Evolutionary conservation across 2,797 vertebrate genomes (phyloP).

Genomic region (Miichthys miiuy): DNA sequence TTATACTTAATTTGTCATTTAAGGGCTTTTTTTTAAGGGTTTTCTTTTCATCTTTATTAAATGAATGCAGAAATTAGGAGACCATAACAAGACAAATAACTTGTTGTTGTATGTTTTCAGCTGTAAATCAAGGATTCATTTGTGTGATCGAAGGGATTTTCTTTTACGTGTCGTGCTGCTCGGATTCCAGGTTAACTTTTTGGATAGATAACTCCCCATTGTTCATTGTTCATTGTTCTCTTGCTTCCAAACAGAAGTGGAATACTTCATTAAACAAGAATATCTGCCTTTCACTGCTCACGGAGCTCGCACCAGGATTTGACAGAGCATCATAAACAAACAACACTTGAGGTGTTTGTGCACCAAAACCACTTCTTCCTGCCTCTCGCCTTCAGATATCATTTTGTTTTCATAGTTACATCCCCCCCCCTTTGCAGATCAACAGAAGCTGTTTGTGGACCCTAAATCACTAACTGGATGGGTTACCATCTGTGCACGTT

Average conservation of each 20-base stretch:
- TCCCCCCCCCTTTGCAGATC: slow-evolving; percentile 16
- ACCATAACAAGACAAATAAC: neutral
- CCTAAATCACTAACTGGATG: slow-evolving; percentile 30
- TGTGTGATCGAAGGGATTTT: neutral
- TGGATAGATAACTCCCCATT: neutral
- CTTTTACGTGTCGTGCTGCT: neutral
- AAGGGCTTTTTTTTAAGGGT: neutral
- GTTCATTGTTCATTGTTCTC: neutral
- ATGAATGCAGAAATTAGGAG: neutral
- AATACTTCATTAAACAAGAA: slow-evolving; percentile 26
- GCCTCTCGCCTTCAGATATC: slow-evolving; percentile 36
- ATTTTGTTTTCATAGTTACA: slow-evolving; percentile 42
- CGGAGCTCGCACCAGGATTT: slow-evolving; percentile 12
- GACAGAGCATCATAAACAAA: slow-evolving; percentile 42
- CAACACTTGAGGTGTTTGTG: slow-evolving; percentile 37
- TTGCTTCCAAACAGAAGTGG: neutral
- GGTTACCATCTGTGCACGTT: slow-evolving; percentile 46
- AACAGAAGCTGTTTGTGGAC: slow-evolving; percentile 27
- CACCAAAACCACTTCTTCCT: slow-evolving; percentile 9
- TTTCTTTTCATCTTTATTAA: neutral
- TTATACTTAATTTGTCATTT: neutral
- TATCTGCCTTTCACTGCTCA: slow-evolving; percentile 4
- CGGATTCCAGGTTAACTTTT: neutral
- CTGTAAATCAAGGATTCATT: neutral
- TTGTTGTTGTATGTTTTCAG: neutral